Percentiles rank a stretch among this genome's conserved stretches.
Conservation (phyloP, 2,888 invertebrate species). For the Chironomus riparius region DNA sequence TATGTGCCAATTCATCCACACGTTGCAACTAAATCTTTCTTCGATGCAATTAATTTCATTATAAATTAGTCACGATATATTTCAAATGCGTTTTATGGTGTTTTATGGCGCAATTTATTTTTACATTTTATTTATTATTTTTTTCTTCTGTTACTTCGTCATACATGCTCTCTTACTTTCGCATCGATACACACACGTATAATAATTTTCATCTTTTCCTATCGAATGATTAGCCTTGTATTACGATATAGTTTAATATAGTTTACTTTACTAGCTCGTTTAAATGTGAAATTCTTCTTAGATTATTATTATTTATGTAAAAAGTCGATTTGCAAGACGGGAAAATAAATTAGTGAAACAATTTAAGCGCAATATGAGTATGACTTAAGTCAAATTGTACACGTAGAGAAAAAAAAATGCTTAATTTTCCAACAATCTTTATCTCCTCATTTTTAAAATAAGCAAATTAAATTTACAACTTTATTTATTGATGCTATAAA, state of each 20-base stretch:
- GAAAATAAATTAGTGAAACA: background rate
- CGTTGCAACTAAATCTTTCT: background rate
- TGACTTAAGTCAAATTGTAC: background rate
- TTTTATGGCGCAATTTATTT: constrained; percentile 4
- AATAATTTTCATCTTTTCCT: background rate
- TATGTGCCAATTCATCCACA: background rate
- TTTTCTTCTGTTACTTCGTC: background rate
- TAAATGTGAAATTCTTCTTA: background rate
- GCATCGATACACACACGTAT: background rate
- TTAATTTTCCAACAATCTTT: too few relatives aligned
- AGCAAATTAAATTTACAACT: too few relatives aligned
- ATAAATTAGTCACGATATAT: constrained; percentile 22
- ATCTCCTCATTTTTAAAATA: too few relatives aligned
- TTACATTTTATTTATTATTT: background rate
- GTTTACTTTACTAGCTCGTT: too few relatives aligned
- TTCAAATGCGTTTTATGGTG: constrained; percentile 16
- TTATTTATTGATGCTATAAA: too few relatives aligned
- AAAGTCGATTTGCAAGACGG: background rate
- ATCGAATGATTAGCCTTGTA: background rate
- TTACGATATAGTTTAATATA: too few relatives aligned
- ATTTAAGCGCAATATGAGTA: background rate
- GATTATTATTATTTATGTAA: background rate
- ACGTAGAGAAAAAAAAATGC: background rate
- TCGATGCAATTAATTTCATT: constrained; percentile 13
- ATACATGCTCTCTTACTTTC: background rate